Conservation (phyloP, 30 jellyfish, hydroid and myxozoan species). For the Mastigias papua region DNA sequence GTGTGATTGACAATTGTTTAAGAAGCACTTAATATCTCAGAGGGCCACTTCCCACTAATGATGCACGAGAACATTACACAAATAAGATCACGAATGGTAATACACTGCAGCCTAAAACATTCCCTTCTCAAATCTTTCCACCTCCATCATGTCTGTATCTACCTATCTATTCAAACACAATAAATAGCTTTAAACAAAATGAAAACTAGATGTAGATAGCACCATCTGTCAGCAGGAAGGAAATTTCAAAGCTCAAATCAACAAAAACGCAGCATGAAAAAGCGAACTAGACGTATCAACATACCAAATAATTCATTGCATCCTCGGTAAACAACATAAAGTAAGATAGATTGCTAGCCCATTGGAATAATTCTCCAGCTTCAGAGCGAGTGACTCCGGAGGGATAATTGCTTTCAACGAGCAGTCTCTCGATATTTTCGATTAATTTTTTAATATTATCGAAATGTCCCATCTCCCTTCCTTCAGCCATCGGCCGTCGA, state of each 20-base stretch:
- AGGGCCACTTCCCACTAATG: no score
- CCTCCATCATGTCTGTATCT: no score
- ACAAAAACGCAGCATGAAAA: background rate
- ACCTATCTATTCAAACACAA: background rate
- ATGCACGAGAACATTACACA: no score
- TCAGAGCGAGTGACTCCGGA: slow-evolving; percentile 56
- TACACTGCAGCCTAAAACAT: no score
- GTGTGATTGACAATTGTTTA: no score
- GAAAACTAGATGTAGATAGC: no score
- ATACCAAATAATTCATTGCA: slow-evolving; percentile 70
- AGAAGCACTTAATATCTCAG: no score
- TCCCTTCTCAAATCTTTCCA: no score
- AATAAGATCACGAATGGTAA: no score
- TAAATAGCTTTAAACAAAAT: background rate
- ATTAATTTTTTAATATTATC: slow-evolving; percentile 53
- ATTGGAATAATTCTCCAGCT: slow-evolving; percentile 53
- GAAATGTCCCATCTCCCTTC: slow-evolving; percentile 20
- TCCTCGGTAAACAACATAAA: slow-evolving; percentile 72
- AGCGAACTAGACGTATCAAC: background rate
- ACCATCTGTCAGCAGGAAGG: background rate
- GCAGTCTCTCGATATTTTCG: slow-evolving; percentile 73
- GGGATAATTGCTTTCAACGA: slow-evolving; percentile 73
- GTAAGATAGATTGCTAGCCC: slow-evolving; percentile 66
- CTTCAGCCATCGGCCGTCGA: slow-evolving; percentile 13
- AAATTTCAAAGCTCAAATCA: background rate